Base-by-base conservation (phyloP, 2,113 vertebrate genomes). In the Lepisosteus osseus region DNA sequence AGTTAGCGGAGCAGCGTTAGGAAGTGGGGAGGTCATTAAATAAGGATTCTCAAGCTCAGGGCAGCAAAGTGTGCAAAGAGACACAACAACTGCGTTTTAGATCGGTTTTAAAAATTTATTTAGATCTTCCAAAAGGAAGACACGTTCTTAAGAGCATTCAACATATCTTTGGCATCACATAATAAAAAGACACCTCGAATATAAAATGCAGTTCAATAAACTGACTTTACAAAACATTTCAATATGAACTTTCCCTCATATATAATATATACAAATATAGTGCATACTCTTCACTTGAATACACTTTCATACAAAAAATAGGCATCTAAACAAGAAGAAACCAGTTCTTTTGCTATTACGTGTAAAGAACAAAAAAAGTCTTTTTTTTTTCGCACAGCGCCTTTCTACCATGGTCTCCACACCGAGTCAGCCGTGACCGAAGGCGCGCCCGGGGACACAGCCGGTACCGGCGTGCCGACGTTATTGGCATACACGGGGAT, bases 171-270 rank as follows among this genome's bases (percentile, higher is more conserved):
- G 95, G 95, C 93, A 93, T 95, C 92, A 92, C 89, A 93, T 89
- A 88, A 90, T 92, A 92, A 86, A 84, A 86, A 82, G 83, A 89
- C 80, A 89, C 86, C 81, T 85, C 82, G 85, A 85, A 85, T 88
- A 86, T 89, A 85, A 91, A 92, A 95, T 91, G 94, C 95, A 95
- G 92, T 91, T 89, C 90, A 90, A 80, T 83, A 88, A 89, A 88
- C 92, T 93, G 91, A 95, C 94, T 86, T 93, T 95, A 95, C 95
- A 94, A 94, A 95, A 94, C 90, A 94, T 95, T 97, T 95, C 96
- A 96, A 96, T 95, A 95, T 95, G 95, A 97, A 97, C 93, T 94
- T 95, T 91, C 90, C 83, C 92, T 94, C 89, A 90, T 84, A 79
- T 85, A 79, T 85, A 84, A 89, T 94, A 90, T 88, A 75, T 95